Evolutionary conservation across 2,888 invertebrate genomes (phyloP).

Genomic region (Pyrocoelia pectoralis): DNA sequence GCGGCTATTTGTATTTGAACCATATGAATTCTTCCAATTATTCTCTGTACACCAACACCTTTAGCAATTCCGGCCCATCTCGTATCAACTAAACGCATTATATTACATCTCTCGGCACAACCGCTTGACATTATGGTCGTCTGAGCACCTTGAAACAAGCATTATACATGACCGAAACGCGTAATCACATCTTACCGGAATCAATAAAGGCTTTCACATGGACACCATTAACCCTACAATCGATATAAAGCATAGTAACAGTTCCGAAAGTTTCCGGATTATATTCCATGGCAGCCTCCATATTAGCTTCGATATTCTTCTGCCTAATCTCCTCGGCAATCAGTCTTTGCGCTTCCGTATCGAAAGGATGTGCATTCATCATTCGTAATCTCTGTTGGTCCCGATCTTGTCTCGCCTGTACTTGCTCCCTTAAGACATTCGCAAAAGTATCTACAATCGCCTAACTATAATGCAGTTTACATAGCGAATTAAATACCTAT

Average conservation of each 20-base stretch:
- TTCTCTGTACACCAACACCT: constrained; percentile 96
- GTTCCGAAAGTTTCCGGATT: constrained; percentile 98
- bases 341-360: constrained; percentile 91
- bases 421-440: constrained; percentile 81
- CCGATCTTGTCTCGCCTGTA: constrained; percentile 80
- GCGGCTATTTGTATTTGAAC: constrained; percentile 95
- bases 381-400: constrained; percentile 86
- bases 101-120: constrained; percentile 94
- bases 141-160: constrained; percentile 71
- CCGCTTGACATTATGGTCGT: constrained; percentile 97
- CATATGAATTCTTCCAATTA: constrained; percentile 97
- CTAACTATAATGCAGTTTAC: background rate
- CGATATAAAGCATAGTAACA: constrained; percentile 97
- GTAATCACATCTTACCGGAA: constrained; percentile 65
- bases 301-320: constrained; percentile 96
- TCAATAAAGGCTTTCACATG: constrained; percentile 99
- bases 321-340: constrained; percentile 96
- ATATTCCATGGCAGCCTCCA: constrained; percentile 99
- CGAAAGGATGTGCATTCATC: constrained; percentile 94
- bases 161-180: background rate
- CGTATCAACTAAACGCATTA: constrained; percentile 88
- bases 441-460: constrained; percentile 75
- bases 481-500: constrained; percentile 63
- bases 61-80: constrained; percentile 97
- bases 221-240: constrained; percentile 95